Percentiles rank a stretch among this genome's conserved stretches.
Evolutionary conservation across 2,797 vertebrate species (phyloP).

Genomic region (Aulostomus chinensis): DNA sequence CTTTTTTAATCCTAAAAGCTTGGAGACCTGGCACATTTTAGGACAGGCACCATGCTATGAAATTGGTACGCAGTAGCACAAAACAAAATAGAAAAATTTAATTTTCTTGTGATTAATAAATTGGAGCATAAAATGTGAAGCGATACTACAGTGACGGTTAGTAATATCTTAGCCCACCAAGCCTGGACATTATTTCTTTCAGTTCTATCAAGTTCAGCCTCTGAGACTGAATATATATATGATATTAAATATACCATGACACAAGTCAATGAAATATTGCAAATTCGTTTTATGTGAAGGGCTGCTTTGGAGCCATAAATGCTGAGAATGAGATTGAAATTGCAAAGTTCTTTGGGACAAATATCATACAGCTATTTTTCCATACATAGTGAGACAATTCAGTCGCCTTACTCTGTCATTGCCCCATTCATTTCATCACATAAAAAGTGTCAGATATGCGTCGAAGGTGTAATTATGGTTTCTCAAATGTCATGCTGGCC

Average conservation of each 20-base stretch:
- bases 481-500: slow-evolving; percentile 62
- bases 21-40: too few relatives aligned
- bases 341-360: slow-evolving; percentile 77
- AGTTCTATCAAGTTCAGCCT: too few relatives aligned
- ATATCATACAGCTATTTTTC: slow-evolving; percentile 71
- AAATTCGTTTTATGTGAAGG: slow-evolving; percentile 73
- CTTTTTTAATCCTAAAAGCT: slow-evolving; percentile 34
- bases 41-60: slow-evolving; percentile 44
- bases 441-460: slow-evolving; percentile 61
- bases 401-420: slow-evolving; percentile 39
- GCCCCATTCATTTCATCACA: slow-evolving; percentile 52
- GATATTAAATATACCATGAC: slow-evolving; percentile 64
- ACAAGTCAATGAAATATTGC: slow-evolving; percentile 66
- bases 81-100: too few relatives aligned
- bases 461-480: slow-evolving; percentile 65
- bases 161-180: slow-evolving; percentile 45
- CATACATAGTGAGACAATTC: slow-evolving; percentile 63
- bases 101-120: slow-evolving; percentile 70
- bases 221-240: slow-evolving; percentile 57
- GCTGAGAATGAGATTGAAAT: slow-evolving; percentile 79
- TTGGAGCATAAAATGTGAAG: slow-evolving; percentile 53
- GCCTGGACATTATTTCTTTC: slow-evolving; percentile 40
- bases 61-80: slow-evolving; percentile 46
- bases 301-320: slow-evolving; percentile 77
- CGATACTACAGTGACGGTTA: slow-evolving; percentile 20